Base-by-base conservation (phyloP, 2,888 invertebrate species). In the Trilocha varians region DNA sequence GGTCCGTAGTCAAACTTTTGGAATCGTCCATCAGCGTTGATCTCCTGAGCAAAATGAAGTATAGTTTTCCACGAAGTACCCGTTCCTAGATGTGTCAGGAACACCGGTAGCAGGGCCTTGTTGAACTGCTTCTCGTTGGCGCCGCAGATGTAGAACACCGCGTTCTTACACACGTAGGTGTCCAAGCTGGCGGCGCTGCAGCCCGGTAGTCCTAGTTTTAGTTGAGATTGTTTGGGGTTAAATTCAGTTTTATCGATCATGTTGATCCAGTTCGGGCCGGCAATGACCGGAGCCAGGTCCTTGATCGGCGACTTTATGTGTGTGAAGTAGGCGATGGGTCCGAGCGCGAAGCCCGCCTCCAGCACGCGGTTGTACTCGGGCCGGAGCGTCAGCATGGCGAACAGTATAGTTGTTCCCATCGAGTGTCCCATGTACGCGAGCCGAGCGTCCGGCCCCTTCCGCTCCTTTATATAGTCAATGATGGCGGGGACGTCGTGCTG, bases 371-470 rank as follows among this genome's bases (percentile, higher is more conserved):
- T 91, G 47, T 91, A 90, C 62, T 91, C 89, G 0, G 92, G 92
- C 32, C 88, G 72, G 35, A 88, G 72, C 0, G 91, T 87, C 47
- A 93, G 84, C 78, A 93, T 89, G 0, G 91, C 91, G 57, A 91
- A 92, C 46, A 92, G 89, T 65, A 91, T 89, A 0, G 94, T 92
- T 0, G 93, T 93, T 1, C 97, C 97, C 91, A 97, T 96, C 0
- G 96, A 97, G 72, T 97, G 96, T 0, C 97, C 98, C 15, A 96
- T 87, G 68, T 96, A 97, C 41, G 88, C 87, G 9, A 86, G 71
- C 48, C 75, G 70, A 1, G 73, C 59, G 13, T 51, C 54, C 3
- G 51, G 39, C n/a, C 72, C 74, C 57, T 82, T 84, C 0, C 62
- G 40, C 8, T 65, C 59, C 14, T 67, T 49, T 11, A 87, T 78